A percentile compares a stretch with the other conserved stretches of the same genome.
phyloP scores from a whole-genome alignment of 2,797 vertebrate species.

The Meda fulgida region DNA sequence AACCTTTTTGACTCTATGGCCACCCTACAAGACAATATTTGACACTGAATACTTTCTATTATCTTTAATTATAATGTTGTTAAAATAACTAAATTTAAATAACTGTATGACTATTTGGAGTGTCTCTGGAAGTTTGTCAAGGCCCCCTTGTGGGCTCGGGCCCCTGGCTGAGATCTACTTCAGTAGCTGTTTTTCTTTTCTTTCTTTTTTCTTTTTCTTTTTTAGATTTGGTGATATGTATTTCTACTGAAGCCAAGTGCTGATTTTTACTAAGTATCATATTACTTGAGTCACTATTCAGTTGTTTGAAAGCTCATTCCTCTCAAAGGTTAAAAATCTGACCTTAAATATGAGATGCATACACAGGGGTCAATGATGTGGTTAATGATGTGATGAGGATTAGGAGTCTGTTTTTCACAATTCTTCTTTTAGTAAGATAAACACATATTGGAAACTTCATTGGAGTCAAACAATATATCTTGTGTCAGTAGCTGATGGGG shows the following conservation, averaged over 20 bases:
- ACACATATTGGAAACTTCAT: slow-evolving; percentile 2
- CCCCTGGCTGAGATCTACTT: neutral
- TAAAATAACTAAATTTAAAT: neutral
- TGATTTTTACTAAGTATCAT: neutral
- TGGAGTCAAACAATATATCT: slow-evolving; percentile 27
- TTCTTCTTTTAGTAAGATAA: slow-evolving; percentile 8
- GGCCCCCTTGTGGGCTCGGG: neutral
- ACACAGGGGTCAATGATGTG: neutral
- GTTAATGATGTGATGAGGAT: slow-evolving; percentile 16
- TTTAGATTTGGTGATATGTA: neutral
- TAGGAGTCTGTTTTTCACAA: slow-evolving; percentile 16
- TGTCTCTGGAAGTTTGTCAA: neutral
- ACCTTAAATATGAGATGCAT: neutral
- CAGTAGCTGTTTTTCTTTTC: neutral
- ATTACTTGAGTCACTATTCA: neutral
- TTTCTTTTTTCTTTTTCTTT: too few species aligned
- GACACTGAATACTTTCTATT: neutral
- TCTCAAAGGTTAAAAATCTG: slow-evolving; percentile 7
- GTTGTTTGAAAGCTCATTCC: neutral
- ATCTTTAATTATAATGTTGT: neutral
- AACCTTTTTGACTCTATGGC: neutral
- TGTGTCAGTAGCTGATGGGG: slow-evolving; percentile 31
- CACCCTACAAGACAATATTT: neutral
- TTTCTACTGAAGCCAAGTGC: neutral
- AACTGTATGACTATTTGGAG: neutral